These are phyloP conservation scores for Norana najaformis DNA, from an alignment of 2,888 invertebrate species.

Conservation along the genomic window DNA sequence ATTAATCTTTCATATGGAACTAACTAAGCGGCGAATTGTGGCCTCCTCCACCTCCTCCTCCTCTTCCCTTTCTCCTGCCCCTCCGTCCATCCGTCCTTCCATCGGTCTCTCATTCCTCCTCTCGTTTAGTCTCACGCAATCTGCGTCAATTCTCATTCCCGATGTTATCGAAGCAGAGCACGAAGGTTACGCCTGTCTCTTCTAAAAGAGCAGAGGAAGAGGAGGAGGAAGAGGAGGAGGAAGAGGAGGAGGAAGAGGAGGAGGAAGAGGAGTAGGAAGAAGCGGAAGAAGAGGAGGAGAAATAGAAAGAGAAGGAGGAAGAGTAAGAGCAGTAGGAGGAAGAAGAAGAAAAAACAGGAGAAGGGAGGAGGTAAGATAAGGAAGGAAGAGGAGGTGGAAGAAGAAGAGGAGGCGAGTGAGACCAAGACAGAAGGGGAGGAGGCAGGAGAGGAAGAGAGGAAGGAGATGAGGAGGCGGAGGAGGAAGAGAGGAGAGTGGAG, in stretches of 20 bases:
- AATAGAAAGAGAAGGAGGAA: background rate
- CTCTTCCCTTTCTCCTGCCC: background rate
- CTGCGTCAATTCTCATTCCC: background rate
- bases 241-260: background rate
- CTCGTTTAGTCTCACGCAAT: too few relatives aligned
- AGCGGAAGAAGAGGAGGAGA: background rate
- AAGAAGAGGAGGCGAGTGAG: background rate
- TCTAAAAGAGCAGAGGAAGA: background rate
- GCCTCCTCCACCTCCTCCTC: background rate
- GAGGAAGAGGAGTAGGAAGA: background rate
- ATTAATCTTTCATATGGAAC: conserved; percentile 13
- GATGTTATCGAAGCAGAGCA: background rate
- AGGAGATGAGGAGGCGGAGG: background rate
- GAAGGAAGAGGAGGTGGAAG: background rate
- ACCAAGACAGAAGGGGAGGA: background rate
- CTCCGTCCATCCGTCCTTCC: background rate
- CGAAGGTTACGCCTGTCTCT: background rate
- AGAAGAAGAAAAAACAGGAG: too few relatives aligned
- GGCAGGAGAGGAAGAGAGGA: background rate
- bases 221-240: background rate
- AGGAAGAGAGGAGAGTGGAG: background rate
- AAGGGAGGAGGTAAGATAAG: background rate
- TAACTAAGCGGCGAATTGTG: conserved; percentile 21
- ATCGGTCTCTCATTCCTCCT: too few relatives aligned
- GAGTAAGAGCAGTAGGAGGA: background rate